These are phyloP conservation scores for Caenorhabditis afra DNA, from an alignment of 2,888 invertebrate species.

Conservation along the genomic window DNA sequence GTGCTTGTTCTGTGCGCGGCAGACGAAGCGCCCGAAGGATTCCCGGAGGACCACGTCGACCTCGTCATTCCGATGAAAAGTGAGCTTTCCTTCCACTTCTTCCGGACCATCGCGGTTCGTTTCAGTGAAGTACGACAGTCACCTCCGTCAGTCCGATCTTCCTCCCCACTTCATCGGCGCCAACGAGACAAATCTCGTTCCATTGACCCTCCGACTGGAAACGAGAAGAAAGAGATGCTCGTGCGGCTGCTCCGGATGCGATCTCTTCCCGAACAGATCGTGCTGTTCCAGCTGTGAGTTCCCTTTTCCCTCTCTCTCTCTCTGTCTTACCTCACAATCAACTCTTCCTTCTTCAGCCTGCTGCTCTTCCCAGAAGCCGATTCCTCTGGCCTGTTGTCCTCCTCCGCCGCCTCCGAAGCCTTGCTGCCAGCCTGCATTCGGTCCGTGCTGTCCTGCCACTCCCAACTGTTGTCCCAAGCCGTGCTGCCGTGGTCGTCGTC, in stretches of 20 bases:
- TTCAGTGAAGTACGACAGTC: conserved; percentile 72
- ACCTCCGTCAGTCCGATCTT: conserved; percentile 62
- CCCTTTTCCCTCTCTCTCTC: background rate
- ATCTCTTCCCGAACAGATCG: conserved; percentile 74
- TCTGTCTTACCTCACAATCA: background rate
- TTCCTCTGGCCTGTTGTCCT: conserved; percentile 77
- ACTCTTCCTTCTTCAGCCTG: conserved; percentile 70
- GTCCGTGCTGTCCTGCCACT: conserved; percentile 76
- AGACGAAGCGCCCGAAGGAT: conserved; percentile 42
- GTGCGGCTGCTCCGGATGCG: conserved; percentile 77
- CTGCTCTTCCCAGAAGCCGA: conserved; percentile 67
- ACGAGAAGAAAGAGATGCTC: conserved; percentile 71
- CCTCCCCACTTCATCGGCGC: conserved; percentile 67
- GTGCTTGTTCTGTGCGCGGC: conserved; percentile 9
- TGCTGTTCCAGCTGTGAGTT: conserved; percentile 73
- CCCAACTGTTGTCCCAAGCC: conserved; percentile 74
- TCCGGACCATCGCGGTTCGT: conserved; percentile 23
- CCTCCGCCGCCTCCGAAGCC: conserved; percentile 78
- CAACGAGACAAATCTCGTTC: conserved; percentile 65
- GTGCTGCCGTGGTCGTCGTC: conserved; percentile 74
- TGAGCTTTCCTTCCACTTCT: background rate
- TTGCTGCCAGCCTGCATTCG: conserved; percentile 75
- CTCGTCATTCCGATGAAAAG: conserved; percentile 40
- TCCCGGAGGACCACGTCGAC: conserved; percentile 60
- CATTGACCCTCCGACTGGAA: conserved; percentile 49